phyloP scores from a whole-genome alignment of 2,888 invertebrate species.

The Standfussiana lucernea region DNA sequence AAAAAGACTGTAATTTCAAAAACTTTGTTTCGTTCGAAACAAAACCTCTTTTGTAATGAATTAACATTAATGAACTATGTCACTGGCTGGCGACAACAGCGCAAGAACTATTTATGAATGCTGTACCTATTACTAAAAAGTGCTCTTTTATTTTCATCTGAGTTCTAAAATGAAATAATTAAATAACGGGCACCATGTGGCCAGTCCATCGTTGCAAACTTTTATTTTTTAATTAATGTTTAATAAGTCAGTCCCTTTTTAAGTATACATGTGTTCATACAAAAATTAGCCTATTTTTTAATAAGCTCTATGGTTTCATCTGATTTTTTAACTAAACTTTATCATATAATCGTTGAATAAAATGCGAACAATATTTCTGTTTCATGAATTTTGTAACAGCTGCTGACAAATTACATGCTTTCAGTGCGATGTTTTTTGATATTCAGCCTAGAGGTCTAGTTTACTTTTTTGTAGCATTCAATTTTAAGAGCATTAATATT shows the following conservation, averaged over 20 bases:
- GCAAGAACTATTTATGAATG: slow-evolving; percentile 17
- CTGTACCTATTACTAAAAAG: slow-evolving; percentile 11
- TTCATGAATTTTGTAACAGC: slow-evolving; percentile 27
- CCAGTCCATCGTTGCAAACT: slow-evolving; percentile 3
- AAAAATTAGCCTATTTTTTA: background rate
- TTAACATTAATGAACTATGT: slow-evolving; percentile 27
- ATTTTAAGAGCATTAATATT: slow-evolving; percentile 16
- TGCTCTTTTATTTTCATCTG: background rate
- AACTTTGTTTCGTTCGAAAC: background rate
- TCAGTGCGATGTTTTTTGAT: slow-evolving; percentile 15
- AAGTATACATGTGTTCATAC: background rate
- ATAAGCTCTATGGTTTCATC: background rate
- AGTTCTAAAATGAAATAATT: slow-evolving; percentile 45
- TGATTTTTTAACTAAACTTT: slow-evolving; percentile 2
- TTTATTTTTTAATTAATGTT: slow-evolving; percentile 29
- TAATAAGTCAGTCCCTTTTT: slow-evolving; percentile 32
- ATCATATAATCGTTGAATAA: slow-evolving; percentile 11
- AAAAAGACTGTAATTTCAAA: background rate
- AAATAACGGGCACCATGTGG: slow-evolving; percentile 21
- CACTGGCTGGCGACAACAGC: slow-evolving; percentile 28
- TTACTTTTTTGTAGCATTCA: slow-evolving; percentile 17
- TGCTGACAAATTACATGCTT: slow-evolving; percentile 35
- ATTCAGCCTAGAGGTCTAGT: slow-evolving; percentile 1
- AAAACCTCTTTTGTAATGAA: slow-evolving; percentile 42
- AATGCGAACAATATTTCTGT: slow-evolving; percentile 26